Base-by-base conservation (phyloP, 2,797 vertebrate species). In the Falco concolor region DNA sequence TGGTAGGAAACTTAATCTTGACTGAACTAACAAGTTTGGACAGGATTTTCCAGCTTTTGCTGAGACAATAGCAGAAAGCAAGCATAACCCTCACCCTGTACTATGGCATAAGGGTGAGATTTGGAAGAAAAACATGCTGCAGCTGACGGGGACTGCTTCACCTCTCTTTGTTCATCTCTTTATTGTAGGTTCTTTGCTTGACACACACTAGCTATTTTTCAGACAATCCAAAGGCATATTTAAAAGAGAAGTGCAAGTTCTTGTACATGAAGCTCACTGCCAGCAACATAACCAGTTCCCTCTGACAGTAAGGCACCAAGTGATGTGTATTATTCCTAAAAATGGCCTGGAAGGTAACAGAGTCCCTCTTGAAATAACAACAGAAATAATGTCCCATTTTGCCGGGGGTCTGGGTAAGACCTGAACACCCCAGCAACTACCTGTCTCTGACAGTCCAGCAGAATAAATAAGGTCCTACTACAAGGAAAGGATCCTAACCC, bases 91-190 rank as follows among this genome's bases (percentile, higher is more conserved):
- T 17, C 20, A 32, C 6, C 21, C 16, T 9, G 34, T 4, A 15
- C 19, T 40, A 38, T 0, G 1, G 45, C n/a, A 27, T 20, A 50
- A 45, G 5, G 4, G 19, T 42, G 14, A 6, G 8, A 50, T 21
- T 2, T n/a, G 42, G 20, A 75, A 67, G 17, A 38, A 67, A 52
- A 90, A 21, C 24, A 3, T 3, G 12, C 74, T 79, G 30, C 0
- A 2, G 9, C 32, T 30, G 27, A 23, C 1, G 0, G 42, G 16
- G 23, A 68, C 18, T 23, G n/a, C 36, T 63, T 34, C 28, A 45
- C 57, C 28, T 30, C 49, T 20, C 36, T 45, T 17, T 5, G 27
- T 32, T 34, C 5, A 54, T 61, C 47, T 42, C 60, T 27, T 28
- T 44, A 13, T 18, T 21, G 27, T 2, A 50, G 49, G 42, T 22